Conservation (phyloP, 35 echinoderm and acorn worm species). For the Lytechinus variegatus region DNA sequence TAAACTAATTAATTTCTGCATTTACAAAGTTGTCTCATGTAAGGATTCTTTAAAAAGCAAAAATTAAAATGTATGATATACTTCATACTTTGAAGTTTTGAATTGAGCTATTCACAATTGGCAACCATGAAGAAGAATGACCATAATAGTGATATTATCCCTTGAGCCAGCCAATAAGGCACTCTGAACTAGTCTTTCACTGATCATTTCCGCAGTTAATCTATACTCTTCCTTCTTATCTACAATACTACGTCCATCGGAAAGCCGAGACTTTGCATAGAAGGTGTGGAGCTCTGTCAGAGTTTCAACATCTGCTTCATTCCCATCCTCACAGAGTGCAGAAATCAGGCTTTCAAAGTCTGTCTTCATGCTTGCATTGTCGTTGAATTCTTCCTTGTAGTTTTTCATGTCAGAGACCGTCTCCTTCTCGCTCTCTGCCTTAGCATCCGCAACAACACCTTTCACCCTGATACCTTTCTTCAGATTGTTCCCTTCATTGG, state of each 20-base stretch:
- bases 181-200: conserved; percentile 89
- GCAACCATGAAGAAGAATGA: conserved; percentile 83
- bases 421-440: not conserved
- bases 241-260: conserved; percentile 17
- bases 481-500: not conserved
- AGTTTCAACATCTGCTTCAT: conserved; percentile 93
- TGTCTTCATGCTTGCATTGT: conserved; percentile 56
- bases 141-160: conserved; percentile 94
- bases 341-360: conserved; percentile 94
- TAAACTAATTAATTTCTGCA: no score
- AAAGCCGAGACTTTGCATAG: conserved; percentile 86
- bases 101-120: not conserved
- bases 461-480: not conserved
- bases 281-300: conserved; percentile 88
- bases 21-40: no score
- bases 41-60: no score
- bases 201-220: conserved; percentile 68
- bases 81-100: no score
- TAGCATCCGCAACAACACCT: not conserved
- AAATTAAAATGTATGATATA: no score
- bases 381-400: conserved; percentile 50
- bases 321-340: conserved; percentile 78
- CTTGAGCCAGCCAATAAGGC: conserved; percentile 85
- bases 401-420: not conserved
- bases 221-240: conserved; percentile 67